These are phyloP conservation scores for Balaeniceps rex DNA, from an alignment of 2,113 vertebrate genomes.

Conservation along the genomic window DNA sequence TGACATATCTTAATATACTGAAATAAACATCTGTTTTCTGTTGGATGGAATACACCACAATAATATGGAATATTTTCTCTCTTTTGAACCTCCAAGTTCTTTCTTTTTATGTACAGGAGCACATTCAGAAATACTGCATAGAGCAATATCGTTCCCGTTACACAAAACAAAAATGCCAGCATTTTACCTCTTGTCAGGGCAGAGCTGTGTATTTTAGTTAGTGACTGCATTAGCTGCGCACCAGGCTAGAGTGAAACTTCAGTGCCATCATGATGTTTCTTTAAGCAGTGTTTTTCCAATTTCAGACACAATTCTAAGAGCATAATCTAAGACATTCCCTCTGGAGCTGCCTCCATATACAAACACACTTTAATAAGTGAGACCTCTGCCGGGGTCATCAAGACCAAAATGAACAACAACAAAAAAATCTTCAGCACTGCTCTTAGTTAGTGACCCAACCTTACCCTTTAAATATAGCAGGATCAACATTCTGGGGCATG, in stretches of 20 bases:
- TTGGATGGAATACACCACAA: not conserved
- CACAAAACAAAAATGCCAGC: not conserved
- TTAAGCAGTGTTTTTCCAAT: conserved; percentile 57
- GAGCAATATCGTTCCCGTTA: not conserved
- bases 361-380: conserved; percentile 72
- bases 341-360: conserved; percentile 59
- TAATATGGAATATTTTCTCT: not conserved
- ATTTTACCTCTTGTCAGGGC: not conserved
- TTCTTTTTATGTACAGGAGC: not conserved
- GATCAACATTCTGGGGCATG: conserved; percentile 46
- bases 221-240: not conserved
- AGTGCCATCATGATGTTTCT: conserved; percentile 15
- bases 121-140: not conserved
- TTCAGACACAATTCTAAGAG: conserved; percentile 45
- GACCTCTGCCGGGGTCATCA: conserved; percentile 67
- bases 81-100: not conserved
- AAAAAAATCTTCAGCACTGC: conserved; percentile 13
- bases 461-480: conserved; percentile 64
- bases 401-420: conserved; percentile 57
- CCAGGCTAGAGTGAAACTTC: not conserved
- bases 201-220: not conserved
- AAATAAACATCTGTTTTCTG: not conserved
- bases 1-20: not conserved
- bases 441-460: conserved; percentile 61
- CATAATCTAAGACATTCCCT: conserved; percentile 64